Conservation (phyloP, 2,888 invertebrate species). For the Biston betularia region DNA sequence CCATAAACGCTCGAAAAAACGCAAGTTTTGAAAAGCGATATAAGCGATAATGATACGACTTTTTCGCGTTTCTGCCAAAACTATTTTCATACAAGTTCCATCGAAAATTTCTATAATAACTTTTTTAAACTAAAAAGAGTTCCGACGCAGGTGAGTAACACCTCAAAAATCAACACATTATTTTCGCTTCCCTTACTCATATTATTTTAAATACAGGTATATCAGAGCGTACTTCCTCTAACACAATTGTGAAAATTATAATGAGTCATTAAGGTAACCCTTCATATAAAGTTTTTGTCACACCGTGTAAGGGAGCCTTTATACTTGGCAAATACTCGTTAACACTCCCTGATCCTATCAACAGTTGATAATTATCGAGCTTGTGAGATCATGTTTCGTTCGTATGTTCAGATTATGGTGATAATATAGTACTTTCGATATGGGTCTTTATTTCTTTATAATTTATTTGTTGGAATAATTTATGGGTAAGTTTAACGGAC, state of each 20-base stretch:
- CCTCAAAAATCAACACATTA: slow-evolving; percentile 28
- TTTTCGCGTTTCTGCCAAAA: too few relatives aligned
- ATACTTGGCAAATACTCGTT: slow-evolving; percentile 44
- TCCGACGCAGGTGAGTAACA: background rate
- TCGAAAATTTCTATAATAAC: too few relatives aligned
- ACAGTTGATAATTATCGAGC: slow-evolving; percentile 46
- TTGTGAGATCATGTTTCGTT: slow-evolving; percentile 47
- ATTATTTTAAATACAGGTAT: slow-evolving; percentile 51
- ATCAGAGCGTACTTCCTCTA: slow-evolving; percentile 70
- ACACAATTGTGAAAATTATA: slow-evolving; percentile 66
- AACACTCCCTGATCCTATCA: slow-evolving; percentile 45
- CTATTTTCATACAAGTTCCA: too few relatives aligned
- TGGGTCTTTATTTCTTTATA: slow-evolving; percentile 23
- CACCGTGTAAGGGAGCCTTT: slow-evolving; percentile 47
- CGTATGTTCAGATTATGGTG: slow-evolving; percentile 41
- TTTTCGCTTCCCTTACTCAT: slow-evolving; percentile 39
- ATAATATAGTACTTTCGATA: slow-evolving; percentile 36
- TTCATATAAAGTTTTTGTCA: slow-evolving; percentile 58
- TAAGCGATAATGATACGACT: too few relatives aligned
- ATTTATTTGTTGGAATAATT: background rate
- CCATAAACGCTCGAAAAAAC: too few relatives aligned
- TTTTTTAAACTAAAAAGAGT: background rate
- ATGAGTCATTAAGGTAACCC: slow-evolving; percentile 73
- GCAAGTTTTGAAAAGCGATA: too few relatives aligned
- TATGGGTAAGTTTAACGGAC: background rate